These are phyloP conservation scores for Pachyramphus minor DNA, from an alignment of 2,113 vertebrate species.

Conservation along the genomic window DNA sequence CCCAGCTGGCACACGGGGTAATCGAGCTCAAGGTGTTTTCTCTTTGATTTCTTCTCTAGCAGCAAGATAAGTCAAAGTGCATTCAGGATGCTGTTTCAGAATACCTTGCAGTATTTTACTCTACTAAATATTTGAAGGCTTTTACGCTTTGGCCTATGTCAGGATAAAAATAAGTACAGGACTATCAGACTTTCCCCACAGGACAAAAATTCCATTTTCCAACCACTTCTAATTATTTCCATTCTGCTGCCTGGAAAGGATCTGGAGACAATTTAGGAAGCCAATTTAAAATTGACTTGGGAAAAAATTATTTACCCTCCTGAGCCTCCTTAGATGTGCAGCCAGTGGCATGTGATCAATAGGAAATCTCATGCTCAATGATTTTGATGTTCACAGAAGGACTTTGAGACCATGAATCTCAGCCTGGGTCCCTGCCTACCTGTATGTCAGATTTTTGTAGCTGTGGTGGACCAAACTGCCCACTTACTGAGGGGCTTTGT, in stretches of 20 bases:
- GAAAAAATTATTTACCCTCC: slow-evolving; percentile 45
- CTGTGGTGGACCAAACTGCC: background rate
- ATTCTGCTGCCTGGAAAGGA: slow-evolving; percentile 60
- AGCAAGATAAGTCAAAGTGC: background rate
- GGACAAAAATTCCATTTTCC: slow-evolving; percentile 62
- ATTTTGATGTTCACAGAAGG: background rate
- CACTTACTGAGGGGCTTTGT: background rate
- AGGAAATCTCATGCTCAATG: background rate
- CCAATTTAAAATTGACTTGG: slow-evolving; percentile 56
- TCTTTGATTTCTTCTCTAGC: background rate
- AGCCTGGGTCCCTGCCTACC: background rate
- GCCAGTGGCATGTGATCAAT: slow-evolving; percentile 16
- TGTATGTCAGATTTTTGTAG: background rate
- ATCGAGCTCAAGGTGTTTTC: background rate
- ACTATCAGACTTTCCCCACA: slow-evolving; percentile 47
- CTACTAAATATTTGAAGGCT: background rate
- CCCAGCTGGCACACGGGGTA: background rate
- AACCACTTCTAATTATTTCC: slow-evolving; percentile 62
- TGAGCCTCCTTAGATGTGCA: slow-evolving; percentile 24
- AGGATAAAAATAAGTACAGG: slow-evolving; percentile 40
- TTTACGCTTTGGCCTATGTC: slow-evolving; percentile 3
- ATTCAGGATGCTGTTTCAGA: background rate
- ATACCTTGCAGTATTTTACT: background rate
- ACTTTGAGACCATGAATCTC: background rate
- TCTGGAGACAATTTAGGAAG: slow-evolving; percentile 63